Evolutionary conservation across 2,888 invertebrate genomes (phyloP).

Genomic region (Pristionchus mayeri): DNA sequence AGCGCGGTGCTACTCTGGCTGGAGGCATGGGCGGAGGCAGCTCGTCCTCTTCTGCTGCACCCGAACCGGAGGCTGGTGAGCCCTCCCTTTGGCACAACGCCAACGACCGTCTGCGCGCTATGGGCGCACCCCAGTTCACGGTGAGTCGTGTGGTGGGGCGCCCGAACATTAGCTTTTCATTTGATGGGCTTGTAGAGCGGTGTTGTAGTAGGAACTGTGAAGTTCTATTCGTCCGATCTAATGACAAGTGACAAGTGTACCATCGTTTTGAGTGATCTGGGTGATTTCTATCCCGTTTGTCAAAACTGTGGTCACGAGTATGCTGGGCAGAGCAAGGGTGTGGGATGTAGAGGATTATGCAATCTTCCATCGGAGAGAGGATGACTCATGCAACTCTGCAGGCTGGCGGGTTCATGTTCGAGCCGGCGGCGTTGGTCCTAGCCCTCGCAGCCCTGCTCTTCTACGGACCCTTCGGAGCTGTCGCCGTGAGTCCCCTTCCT

Average conservation of each 20-base stretch:
- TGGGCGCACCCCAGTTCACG: conserved; percentile 36
- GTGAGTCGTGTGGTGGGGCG: not conserved
- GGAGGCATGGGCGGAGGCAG: not conserved
- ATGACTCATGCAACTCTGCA: not conserved
- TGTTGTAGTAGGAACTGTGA: too few relatives aligned
- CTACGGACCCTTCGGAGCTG: conserved; percentile 46
- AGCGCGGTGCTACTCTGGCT: not conserved
- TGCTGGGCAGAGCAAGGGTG: not conserved
- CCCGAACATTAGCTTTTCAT: too few relatives aligned
- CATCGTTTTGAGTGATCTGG: too few relatives aligned
- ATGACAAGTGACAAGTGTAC: too few relatives aligned
- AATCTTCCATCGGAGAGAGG: too few relatives aligned
- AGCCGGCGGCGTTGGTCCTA: conserved; percentile 39
- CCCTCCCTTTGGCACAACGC: conserved; percentile 35
- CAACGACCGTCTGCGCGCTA: conserved; percentile 36
- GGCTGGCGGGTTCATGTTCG: conserved; percentile 42
- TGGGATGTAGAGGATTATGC: not conserved
- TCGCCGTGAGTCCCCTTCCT: conserved; percentile 15
- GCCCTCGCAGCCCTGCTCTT: conserved; percentile 28
- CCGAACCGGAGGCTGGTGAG: not conserved
- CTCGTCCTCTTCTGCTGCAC: conserved; percentile 5
- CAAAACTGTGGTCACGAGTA: too few relatives aligned
- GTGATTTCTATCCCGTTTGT: too few relatives aligned
- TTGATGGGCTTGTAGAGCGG: too few relatives aligned
- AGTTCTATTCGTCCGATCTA: too few relatives aligned